Evolutionary conservation across 1,140 invertebrate species (phyloP).

Genomic region (Ostrea denselamellosa): DNA sequence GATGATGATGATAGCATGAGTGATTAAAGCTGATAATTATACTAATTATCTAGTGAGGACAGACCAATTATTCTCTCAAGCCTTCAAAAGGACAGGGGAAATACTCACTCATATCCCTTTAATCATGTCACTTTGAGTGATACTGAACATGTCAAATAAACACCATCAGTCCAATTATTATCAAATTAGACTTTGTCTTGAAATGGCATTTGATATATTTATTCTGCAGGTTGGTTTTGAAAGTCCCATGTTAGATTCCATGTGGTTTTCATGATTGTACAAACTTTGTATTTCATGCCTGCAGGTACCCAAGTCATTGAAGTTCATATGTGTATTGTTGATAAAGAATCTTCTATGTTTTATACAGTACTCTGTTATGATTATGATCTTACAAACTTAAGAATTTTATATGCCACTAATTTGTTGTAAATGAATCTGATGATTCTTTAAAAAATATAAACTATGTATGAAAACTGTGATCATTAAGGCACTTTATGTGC

Average conservation of each 20-base stretch:
- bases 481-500: no score
- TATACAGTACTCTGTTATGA: no score
- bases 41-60: background rate
- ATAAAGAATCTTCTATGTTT: no score
- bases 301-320: no score
- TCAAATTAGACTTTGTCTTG: background rate
- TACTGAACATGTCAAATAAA: background rate
- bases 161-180: background rate
- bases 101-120: background rate
- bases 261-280: background rate
- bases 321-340: no score
- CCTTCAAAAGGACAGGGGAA: background rate
- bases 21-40: constrained; percentile 33
- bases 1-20: constrained; percentile 50
- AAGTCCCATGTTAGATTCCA: background rate
- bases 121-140: background rate
- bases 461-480: no score
- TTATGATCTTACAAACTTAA: no score
- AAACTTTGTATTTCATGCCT: background rate
- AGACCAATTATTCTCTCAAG: background rate
- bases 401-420: no score
- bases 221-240: background rate
- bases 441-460: no score
- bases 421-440: no score
- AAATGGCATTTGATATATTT: background rate